Percentiles rank a stretch among this genome's conserved stretches.
phyloP scores from a whole-genome alignment of 2,888 invertebrate genomes.

The Carabus problematicus region DNA sequence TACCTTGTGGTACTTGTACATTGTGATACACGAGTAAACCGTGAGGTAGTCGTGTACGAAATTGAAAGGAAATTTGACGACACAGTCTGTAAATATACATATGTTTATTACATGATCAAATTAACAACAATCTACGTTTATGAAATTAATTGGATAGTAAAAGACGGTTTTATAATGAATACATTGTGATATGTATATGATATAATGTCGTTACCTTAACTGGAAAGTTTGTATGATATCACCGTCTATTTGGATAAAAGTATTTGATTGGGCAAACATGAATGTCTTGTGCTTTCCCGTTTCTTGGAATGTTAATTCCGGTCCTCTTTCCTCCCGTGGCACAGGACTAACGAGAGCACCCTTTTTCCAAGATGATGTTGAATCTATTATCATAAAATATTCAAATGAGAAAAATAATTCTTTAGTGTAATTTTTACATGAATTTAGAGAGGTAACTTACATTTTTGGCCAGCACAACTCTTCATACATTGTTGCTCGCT shows the following conservation, averaged over 20 bases:
- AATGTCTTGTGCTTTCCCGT: slow-evolving; percentile 86
- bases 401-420: background rate
- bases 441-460: slow-evolving; percentile 55
- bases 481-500: slow-evolving; percentile 71
- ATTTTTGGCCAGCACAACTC: slow-evolving; percentile 67
- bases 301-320: slow-evolving; percentile 84
- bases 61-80: slow-evolving; percentile 87
- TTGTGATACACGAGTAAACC: slow-evolving; percentile 90
- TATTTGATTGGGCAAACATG: slow-evolving; percentile 90
- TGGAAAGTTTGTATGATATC: slow-evolving; percentile 89
- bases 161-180: background rate
- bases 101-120: background rate
- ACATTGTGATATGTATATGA: background rate
- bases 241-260: slow-evolving; percentile 90
- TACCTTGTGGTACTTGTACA: slow-evolving; percentile 78
- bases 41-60: slow-evolving; percentile 86
- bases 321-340: slow-evolving; percentile 76
- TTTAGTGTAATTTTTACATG: background rate
- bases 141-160: background rate
- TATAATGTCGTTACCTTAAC: slow-evolving; percentile 68
- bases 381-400: slow-evolving; percentile 23
- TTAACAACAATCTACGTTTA: background rate
- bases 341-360: slow-evolving; percentile 64
- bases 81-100: slow-evolving; percentile 69
- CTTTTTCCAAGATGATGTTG: slow-evolving; percentile 25